These are phyloP conservation scores for Drosophila barbarae DNA, from an alignment of 2,888 invertebrate species.

Conservation along the genomic window DNA sequence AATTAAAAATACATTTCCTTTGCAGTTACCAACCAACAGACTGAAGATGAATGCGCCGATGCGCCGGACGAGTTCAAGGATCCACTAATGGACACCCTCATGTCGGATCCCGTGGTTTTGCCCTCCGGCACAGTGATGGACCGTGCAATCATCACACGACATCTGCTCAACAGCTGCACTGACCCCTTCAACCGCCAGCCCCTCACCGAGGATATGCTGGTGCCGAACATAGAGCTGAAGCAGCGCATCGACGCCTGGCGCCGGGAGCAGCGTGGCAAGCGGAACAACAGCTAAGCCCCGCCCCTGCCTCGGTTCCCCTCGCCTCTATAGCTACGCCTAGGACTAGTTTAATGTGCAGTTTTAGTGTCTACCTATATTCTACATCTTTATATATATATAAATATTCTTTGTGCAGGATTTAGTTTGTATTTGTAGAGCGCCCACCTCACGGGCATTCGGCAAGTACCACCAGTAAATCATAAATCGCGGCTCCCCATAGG, in stretches of 20 bases:
- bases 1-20: background rate
- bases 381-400: slow-evolving; percentile 31
- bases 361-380: slow-evolving; percentile 58
- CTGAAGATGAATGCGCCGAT: slow-evolving; percentile 95
- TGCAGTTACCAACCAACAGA: slow-evolving; percentile 87
- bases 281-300: slow-evolving; percentile 77
- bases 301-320: background rate
- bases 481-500: slow-evolving; percentile 5
- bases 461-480: slow-evolving; percentile 1
- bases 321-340: slow-evolving; percentile 23
- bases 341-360: slow-evolving; percentile 67
- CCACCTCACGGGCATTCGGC: background rate
- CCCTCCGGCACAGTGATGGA: slow-evolving; percentile 97
- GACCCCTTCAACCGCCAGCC: slow-evolving; percentile 99
- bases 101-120: slow-evolving; percentile 96
- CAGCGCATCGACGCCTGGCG: slow-evolving; percentile 93
- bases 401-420: slow-evolving; percentile 33
- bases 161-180: slow-evolving; percentile 96
- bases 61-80: slow-evolving; percentile 98
- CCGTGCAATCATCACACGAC: slow-evolving; percentile 93
- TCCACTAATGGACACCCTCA: slow-evolving; percentile 97
- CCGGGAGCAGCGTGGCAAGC: slow-evolving; percentile 83
- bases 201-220: slow-evolving; percentile 95
- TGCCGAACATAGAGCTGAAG: slow-evolving; percentile 92
- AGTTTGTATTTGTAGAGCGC: slow-evolving; percentile 6